Evolutionary conservation across 2,888 invertebrate species (phyloP).

Genomic region (Lysandra coridon): DNA sequence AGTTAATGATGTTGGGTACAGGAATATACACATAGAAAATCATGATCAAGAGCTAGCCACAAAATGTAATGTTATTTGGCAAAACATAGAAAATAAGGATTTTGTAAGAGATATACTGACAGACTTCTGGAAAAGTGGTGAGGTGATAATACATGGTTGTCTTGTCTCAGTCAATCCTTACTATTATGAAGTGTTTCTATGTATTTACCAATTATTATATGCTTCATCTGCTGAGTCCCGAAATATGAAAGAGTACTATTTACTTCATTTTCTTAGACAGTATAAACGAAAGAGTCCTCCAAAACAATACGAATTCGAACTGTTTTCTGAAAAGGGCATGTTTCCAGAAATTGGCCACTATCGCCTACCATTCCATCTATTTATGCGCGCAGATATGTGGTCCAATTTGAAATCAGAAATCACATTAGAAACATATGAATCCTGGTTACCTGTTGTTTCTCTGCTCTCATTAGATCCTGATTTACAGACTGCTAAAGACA

Average conservation of each 20-base stretch:
- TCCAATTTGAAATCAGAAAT: constrained; percentile 75
- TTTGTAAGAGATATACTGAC: constrained; percentile 64
- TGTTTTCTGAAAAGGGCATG: constrained; percentile 73
- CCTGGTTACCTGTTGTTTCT: constrained; percentile 69
- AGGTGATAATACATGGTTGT: constrained; percentile 69
- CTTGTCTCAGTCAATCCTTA: constrained; percentile 71
- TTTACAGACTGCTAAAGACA: constrained; percentile 71
- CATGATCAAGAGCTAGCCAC: constrained; percentile 53
- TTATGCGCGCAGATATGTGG: constrained; percentile 76
- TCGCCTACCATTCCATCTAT: constrained; percentile 72
- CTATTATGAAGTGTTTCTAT: constrained; percentile 72
- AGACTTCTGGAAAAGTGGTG: constrained; percentile 75
- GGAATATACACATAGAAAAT: constrained; percentile 56
- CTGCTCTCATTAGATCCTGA: constrained; percentile 67
- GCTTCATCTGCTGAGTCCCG: constrained; percentile 52
- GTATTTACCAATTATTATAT: constrained; percentile 66
- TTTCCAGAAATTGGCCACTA: constrained; percentile 76
- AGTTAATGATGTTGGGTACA: constrained; percentile 58
- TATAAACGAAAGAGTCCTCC: constrained; percentile 68
- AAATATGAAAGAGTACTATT: constrained; percentile 65
- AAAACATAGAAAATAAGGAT: constrained; percentile 66
- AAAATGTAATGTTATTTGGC: constrained; percentile 66
- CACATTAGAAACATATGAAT: constrained; percentile 72
- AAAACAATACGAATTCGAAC: constrained; percentile 74
- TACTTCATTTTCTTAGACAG: constrained; percentile 69